Evolutionary conservation across 2,888 invertebrate species (phyloP), one percentile per base, ranked within the genome.

Genomic region (Horisme vitalbata): DNA sequence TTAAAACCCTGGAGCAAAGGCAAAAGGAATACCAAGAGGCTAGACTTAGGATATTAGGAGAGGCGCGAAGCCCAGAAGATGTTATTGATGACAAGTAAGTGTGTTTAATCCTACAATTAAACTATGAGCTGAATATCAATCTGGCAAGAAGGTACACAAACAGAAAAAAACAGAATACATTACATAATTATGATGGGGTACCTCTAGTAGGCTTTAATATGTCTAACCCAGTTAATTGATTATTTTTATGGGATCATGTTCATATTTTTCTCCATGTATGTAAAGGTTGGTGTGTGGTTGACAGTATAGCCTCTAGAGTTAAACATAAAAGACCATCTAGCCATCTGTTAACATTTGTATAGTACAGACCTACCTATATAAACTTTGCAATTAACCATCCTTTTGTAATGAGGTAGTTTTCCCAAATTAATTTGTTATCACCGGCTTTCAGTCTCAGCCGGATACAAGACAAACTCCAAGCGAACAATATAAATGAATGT

Each of bases 11-110:
- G 31, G 94, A 95, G 83, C 96, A 98, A 91, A 92, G 98, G 64
- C 97, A 97, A 81, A 96, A 96, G 71, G 98, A 97, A 71, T 98
- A 98, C 75, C 97, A 97, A 8, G 95, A 97, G 78, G 97, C 97
- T 11, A 92, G 98, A 59, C 91, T 96, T 57, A 91, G 98, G 72
- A 98, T 98, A 82, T 86, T 98, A 62, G 98, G 98, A 9, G 95
- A 96, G 75, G 95, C 95, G 39, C 92, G 93, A 63, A 95, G 94
- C 76, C 94, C 95, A 0, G 95, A 95, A 71, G 95, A 95, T 77
- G 92, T 92, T 56, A 86, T 90, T 63, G 93, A 93, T 64, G 92
- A 92, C 73, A 91, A 90, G 92, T 92, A 81, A 79, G 85, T 36
- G 8, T n/a, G 9, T 9, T 31, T 15, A 27, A 27, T 14, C 11